phyloP scores from a whole-genome alignment of 2,797 vertebrate genomes.

The Acipenser transmontanus region DNA sequence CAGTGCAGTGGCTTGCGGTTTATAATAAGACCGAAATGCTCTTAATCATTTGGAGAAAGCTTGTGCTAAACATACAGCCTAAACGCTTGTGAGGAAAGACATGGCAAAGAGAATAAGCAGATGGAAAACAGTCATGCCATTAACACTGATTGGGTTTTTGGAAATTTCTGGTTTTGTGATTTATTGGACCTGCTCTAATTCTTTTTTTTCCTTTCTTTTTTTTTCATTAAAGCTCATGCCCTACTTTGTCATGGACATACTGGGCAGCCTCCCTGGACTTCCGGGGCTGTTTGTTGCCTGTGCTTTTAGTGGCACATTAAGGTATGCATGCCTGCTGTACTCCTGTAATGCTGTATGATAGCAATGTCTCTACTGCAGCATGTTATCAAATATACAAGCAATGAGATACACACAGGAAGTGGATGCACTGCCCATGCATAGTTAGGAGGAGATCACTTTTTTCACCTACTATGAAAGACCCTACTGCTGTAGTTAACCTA shows the following conservation, averaged over 20 bases:
- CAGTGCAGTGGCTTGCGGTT: not conserved
- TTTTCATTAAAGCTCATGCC: conserved; percentile 59
- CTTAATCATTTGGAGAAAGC: not conserved
- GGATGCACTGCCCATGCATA: no score
- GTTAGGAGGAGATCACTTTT: no score
- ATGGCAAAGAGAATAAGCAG: not conserved
- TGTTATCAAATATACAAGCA: no score
- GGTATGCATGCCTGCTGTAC: conserved; percentile 48
- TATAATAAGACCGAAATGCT: not conserved
- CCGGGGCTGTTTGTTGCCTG: conserved; percentile 74
- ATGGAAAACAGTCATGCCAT: not conserved
- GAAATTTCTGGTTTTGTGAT: no score
- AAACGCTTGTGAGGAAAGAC: not conserved
- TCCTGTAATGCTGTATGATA: not conserved
- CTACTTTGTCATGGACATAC: conserved; percentile 78
- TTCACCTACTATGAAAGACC: no score
- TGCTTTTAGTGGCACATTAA: conserved; percentile 74
- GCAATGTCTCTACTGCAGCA: no score
- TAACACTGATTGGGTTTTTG: no score
- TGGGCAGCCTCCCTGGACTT: conserved; percentile 62
- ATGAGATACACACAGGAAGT: no score
- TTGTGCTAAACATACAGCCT: no score
- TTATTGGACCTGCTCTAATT: no score
- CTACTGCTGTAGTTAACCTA: no score
- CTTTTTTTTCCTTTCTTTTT: not conserved